Conservation (phyloP, 2,113 vertebrate species). For the Heterotilapia buettikoferi region DNA sequence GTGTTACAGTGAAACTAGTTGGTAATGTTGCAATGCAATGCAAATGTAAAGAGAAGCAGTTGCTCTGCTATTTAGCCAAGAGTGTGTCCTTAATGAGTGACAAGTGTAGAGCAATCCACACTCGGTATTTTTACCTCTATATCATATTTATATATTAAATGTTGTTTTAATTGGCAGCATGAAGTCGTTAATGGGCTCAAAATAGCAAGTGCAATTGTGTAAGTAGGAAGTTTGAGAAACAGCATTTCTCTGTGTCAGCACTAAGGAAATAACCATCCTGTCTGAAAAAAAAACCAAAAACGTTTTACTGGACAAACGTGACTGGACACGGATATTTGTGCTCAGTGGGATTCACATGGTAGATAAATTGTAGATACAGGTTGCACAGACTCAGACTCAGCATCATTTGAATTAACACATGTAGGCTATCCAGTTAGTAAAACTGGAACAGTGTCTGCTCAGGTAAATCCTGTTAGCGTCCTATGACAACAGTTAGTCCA, state of each 20-base stretch:
- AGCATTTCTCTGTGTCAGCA: not conserved
- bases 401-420: not conserved
- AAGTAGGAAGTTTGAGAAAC: not conserved
- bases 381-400: not conserved
- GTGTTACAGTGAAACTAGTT: not conserved
- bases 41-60: not conserved
- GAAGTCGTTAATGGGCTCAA: not conserved
- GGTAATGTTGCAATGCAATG: not conserved
- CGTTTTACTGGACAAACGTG: accelerated
- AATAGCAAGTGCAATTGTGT: not conserved
- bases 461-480: not conserved
- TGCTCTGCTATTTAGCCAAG: not conserved
- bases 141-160: not conserved
- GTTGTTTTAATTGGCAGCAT: not conserved
- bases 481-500: not conserved
- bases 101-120: not conserved
- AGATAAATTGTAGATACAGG: not conserved
- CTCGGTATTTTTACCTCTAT: not conserved
- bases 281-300: not conserved
- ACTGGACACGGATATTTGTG: not conserved
- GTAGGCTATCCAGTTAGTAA: not conserved
- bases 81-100: not conserved
- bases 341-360: not conserved
- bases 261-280: not conserved
- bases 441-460: not conserved